Base-by-base conservation (phyloP, 2,113 vertebrate genomes). In the Toxostoma redivivum region DNA sequence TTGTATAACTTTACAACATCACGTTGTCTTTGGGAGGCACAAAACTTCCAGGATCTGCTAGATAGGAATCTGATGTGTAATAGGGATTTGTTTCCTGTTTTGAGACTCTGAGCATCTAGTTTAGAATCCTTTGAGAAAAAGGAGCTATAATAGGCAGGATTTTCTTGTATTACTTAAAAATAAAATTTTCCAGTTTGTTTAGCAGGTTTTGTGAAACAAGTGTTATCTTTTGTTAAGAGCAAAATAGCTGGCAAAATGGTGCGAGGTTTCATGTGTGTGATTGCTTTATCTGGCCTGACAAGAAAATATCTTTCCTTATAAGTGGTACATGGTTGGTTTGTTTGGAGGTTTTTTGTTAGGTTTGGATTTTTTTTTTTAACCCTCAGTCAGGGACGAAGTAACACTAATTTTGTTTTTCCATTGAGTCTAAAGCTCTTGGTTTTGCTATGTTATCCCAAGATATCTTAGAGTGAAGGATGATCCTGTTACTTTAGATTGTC, bases 251-350 rank as follows among this genome's bases (percentile, higher is more conserved):
- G 24, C 12, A 51, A 51, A 77, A 48, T 31, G 20, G 15, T n/a
- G 2, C 12, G 23, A 17, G 11, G 12, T 86, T 76, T 67, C 0
- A 0, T 13, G 9, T 12, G 18, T 2, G 0, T 10, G 15, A 35
- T 85, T 70, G 3, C 15, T 90, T 78, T 73, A 15, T 42, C 51
- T 67, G 38, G 33, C 33, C 9, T 71, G 70, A 71, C 27, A 76
- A 54, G 47, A 58, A 72, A 51, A 3, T 47, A 5, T 54, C 40
- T 86, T 77, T 51, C 23, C 15, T 65, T 61, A 1, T 12, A 38
- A 50, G 6, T 37, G 31, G 5, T 70, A 57, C 2, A 1, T 66
- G 17, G 15, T 35, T 64, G 11, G 7, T 54, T 37, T 18, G 18
- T 56, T 31, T 27, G 14, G 14, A 30, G 5, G 0, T 18, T 74